Evolutionary conservation across 1,140 invertebrate species (phyloP).

Genomic region (Megalopta genalis): DNA sequence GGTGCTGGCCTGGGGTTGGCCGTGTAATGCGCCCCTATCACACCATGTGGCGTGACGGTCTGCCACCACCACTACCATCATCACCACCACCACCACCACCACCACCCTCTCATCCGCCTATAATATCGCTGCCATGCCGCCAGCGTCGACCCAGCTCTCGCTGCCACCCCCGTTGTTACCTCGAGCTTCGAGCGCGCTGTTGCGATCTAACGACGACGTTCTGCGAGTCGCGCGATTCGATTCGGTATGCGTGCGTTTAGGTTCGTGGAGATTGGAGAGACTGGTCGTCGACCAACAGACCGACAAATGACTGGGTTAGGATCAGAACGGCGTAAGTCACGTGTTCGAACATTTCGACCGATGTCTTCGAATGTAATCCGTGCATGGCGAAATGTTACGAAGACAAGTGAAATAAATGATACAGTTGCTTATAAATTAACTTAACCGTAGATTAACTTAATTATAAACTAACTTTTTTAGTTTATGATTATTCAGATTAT

Average conservation of each 20-base stretch:
- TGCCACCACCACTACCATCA: neutral
- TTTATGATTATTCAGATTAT: too few species aligned
- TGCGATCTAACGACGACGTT: neutral
- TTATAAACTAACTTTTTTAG: too few species aligned
- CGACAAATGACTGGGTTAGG: too few species aligned
- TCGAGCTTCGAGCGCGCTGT: neutral
- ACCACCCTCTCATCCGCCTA: constrained; percentile 27
- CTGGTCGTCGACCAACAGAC: too few species aligned
- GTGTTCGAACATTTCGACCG: too few species aligned
- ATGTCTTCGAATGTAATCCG: too few species aligned
- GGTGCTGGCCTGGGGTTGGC: constrained; percentile 26
- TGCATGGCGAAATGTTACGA: too few species aligned
- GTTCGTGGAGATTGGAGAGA: too few species aligned
- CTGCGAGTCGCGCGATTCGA: neutral
- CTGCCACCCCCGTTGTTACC: constrained; percentile 7
- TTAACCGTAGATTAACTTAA: too few species aligned
- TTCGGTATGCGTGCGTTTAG: neutral
- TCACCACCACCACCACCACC: constrained; percentile 1
- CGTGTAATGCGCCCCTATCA: constrained; percentile 63
- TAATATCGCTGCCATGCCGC: constrained; percentile 5
- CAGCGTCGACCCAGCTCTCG: neutral
- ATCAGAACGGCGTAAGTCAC: too few species aligned
- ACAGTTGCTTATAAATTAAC: too few species aligned
- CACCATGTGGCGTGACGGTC: constrained; percentile 65
- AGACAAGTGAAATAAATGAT: too few species aligned